phyloP scores from a whole-genome alignment of 2,113 vertebrate genomes.

The Ophthalmolycus amberensis region DNA sequence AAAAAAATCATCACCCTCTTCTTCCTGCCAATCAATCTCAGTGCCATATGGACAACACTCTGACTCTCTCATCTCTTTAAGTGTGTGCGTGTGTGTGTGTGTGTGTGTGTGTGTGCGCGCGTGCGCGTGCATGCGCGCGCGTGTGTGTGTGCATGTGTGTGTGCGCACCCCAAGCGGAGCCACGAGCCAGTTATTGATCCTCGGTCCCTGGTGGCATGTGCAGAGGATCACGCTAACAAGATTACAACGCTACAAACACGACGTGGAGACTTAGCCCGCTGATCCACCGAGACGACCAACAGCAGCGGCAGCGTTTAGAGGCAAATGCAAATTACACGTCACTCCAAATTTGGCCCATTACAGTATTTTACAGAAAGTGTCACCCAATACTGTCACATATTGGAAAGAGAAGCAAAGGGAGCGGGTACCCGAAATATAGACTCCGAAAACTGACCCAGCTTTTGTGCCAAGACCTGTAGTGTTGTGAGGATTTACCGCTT shows the following conservation, averaged over 20 bases:
- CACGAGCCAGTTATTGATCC: constrained; percentile 76
- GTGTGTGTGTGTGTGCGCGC: neutral
- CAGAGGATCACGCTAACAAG: constrained; percentile 73
- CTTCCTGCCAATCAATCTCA: constrained; percentile 33
- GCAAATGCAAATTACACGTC: constrained; percentile 57
- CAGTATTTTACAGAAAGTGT: constrained; percentile 51
- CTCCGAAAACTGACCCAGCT: neutral
- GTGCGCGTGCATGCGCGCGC: neutral
- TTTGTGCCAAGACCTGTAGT: neutral
- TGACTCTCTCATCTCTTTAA: constrained; percentile 27
- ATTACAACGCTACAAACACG: constrained; percentile 71
- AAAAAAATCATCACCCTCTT: constrained; percentile 24
- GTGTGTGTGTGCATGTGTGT: neutral
- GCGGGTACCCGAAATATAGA: neutral
- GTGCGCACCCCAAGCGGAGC: constrained; percentile 45
- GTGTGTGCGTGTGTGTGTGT: neutral
- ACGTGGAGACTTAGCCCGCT: constrained; percentile 62
- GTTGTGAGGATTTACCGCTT: neutral
- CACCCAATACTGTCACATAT: constrained; percentile 11
- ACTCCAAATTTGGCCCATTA: constrained; percentile 46
- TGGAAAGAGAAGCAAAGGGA: constrained; percentile 15
- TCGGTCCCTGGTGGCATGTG: constrained; percentile 60
- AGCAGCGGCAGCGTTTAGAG: constrained; percentile 41
- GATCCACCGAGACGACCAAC: constrained; percentile 57
- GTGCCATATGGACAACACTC: constrained; percentile 33